Evolutionary conservation across 2,888 invertebrate genomes (phyloP), one percentile per base, ranked within the genome.

Genomic region (Catotricha subobsoleta): DNA sequence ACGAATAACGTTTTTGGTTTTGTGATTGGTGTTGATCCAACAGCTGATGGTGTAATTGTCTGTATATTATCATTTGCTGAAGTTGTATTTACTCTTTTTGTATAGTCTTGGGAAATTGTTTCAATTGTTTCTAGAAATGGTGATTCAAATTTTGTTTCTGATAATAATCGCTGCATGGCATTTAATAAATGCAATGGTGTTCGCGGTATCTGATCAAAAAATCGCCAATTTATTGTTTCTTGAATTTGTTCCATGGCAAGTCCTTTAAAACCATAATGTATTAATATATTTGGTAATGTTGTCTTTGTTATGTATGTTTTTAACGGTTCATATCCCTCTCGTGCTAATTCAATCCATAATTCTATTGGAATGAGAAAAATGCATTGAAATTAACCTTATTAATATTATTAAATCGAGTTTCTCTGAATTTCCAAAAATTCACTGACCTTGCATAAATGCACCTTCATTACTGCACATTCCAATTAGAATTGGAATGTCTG

Each of bases 401-500:
- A 21, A 36, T 13, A 27, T 13, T 19, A 34, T 19, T 15, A 20
- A 21, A 31, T 13, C 13, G 10, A 10, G 23, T 12, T n/a, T n/a
- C n/a, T n/a, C n/a, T 13, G 23, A 15, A 15, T 15, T 34, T 35
- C 29, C 9, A 21, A 43, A 8, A 25, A 27, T 30, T 15, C n/a
- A 33, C 25, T 2, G 13, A 44, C 38, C 34, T 29, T 67, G 62
- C 48, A 70, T 62, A 48, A 73, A 68, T 33, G 75, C 65, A 21
- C 71, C 71, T 54, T 78, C 77, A 48, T 77, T 71, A 50, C 72
- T 71, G n/a, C 73, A 70, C 39, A 76, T 68, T 18, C 81, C 81
- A 39, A 77, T 66, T 41, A 82, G 59, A 35, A 80, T 59, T 21
- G 80, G 76, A 13, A 80, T 67, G 55, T 72, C 49, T 7, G 67